phyloP scores from a whole-genome alignment of 2,797 vertebrate species.

The Avahi laniger region DNA sequence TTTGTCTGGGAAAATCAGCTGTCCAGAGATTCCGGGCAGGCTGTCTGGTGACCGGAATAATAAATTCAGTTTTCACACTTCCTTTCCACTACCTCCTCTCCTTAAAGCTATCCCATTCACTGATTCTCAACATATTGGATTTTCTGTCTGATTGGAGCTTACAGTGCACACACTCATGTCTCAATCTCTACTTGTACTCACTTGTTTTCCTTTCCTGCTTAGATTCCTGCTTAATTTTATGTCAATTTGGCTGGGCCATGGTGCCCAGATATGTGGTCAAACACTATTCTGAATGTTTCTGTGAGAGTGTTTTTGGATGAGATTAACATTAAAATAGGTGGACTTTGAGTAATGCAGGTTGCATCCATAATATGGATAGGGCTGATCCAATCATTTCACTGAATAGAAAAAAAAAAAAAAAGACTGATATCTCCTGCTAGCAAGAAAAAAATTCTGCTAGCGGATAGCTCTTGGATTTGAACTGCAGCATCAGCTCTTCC shows the following conservation, averaged over 20 bases:
- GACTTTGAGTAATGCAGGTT: not conserved
- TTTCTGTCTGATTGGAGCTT: not conserved
- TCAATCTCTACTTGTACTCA: not conserved
- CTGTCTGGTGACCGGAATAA: not conserved
- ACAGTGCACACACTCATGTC: not conserved
- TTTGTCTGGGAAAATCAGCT: not conserved
- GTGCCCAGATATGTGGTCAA: not conserved
- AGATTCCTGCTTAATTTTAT: not conserved
- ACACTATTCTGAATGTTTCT: not conserved
- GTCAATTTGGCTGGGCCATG: not conserved
- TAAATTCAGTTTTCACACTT: not conserved
- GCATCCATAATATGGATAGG: not conserved
- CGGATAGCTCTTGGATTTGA: not conserved
- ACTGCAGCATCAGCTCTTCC: not conserved
- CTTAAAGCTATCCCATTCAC: not conserved
- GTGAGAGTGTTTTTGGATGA: not conserved
- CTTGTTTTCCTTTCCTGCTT: not conserved
- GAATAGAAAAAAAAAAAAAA: not conserved
- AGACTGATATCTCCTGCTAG: not conserved
- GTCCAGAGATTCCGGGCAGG: not conserved
- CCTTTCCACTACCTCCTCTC: not conserved
- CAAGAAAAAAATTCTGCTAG: not conserved
- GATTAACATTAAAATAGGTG: not conserved
- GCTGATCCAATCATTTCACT: not conserved
- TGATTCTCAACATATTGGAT: not conserved